A percentile compares a stretch with the other conserved stretches of the same genome.
Evolutionary conservation across 2,113 vertebrate species (phyloP).

Genomic region (Cromileptes altivelis): DNA sequence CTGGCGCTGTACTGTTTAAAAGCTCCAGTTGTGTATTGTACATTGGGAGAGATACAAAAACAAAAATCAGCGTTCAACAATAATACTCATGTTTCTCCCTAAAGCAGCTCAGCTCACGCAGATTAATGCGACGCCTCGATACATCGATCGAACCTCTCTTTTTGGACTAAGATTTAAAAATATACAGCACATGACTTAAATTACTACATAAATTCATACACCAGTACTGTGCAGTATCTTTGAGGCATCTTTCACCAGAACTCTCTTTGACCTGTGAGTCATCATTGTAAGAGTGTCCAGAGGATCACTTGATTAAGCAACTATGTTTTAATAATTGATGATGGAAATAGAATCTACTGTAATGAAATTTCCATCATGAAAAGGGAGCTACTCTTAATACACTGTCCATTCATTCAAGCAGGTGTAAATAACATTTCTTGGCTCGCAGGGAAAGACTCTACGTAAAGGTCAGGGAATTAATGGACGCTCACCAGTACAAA

Average conservation of each 20-base stretch:
- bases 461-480: slow-evolving; percentile 62
- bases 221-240: not conserved
- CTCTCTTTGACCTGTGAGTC: slow-evolving; percentile 45
- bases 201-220: not conserved
- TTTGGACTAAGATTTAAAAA: slow-evolving; percentile 27
- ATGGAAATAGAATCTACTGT: slow-evolving; percentile 89
- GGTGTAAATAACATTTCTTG: slow-evolving; percentile 72
- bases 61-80: slow-evolving; percentile 47
- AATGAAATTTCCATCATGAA: slow-evolving; percentile 96
- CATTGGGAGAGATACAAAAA: slow-evolving; percentile 33
- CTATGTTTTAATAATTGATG: slow-evolving; percentile 93
- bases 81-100: slow-evolving; percentile 54
- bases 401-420: slow-evolving; percentile 64
- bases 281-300: slow-evolving; percentile 27
- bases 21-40: slow-evolving; percentile 44
- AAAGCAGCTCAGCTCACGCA: slow-evolving; percentile 54
- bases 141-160: slow-evolving; percentile 24
- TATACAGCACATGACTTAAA: not conserved
- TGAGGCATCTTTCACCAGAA: slow-evolving; percentile 17
- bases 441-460: slow-evolving; percentile 49
- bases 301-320: slow-evolving; percentile 71
- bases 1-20: slow-evolving; percentile 55
- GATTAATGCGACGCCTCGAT: slow-evolving; percentile 48
- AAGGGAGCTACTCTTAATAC: slow-evolving; percentile 82
- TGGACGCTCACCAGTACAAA: slow-evolving; percentile 17